Evolutionary conservation across 2,113 vertebrate species (phyloP).

Genomic region (Tachysurus vachellii): DNA sequence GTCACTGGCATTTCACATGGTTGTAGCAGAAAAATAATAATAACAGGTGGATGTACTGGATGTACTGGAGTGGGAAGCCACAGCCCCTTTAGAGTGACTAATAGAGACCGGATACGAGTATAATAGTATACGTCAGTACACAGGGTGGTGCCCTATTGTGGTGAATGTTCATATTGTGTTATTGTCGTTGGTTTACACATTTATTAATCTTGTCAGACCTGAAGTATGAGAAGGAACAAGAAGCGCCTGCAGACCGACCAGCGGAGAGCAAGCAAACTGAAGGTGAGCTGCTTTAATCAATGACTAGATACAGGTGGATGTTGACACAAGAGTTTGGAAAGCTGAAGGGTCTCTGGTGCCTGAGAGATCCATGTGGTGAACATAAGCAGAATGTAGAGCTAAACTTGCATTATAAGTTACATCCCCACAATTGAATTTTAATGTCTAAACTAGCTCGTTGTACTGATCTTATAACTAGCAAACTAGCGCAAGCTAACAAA

Average conservation of each 20-base stretch:
- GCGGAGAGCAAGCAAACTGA: not conserved
- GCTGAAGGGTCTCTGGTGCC: not conserved
- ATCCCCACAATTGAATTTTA: no score
- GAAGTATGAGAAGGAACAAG: constrained; percentile 35
- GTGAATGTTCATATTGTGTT: not conserved
- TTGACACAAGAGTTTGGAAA: not conserved
- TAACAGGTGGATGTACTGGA: not conserved
- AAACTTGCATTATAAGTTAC: no score
- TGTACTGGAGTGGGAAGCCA: not conserved
- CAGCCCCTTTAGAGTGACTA: not conserved
- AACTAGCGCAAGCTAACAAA: not conserved
- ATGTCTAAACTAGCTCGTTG: no score
- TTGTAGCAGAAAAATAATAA: not conserved
- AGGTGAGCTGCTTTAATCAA: not conserved
- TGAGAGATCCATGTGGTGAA: no score
- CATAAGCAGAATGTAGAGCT: no score
- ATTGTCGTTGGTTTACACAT: not conserved
- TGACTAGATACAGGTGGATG: not conserved
- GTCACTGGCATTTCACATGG: no score
- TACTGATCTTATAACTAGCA: not conserved
- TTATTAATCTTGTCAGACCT: constrained; percentile 36
- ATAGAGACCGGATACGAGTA: not conserved
- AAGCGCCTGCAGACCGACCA: constrained; percentile 1
- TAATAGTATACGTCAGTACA: not conserved
- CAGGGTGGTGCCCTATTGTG: not conserved